Conservation (phyloP, 2,113 vertebrate species). For the Thomomys bottae region DNA sequence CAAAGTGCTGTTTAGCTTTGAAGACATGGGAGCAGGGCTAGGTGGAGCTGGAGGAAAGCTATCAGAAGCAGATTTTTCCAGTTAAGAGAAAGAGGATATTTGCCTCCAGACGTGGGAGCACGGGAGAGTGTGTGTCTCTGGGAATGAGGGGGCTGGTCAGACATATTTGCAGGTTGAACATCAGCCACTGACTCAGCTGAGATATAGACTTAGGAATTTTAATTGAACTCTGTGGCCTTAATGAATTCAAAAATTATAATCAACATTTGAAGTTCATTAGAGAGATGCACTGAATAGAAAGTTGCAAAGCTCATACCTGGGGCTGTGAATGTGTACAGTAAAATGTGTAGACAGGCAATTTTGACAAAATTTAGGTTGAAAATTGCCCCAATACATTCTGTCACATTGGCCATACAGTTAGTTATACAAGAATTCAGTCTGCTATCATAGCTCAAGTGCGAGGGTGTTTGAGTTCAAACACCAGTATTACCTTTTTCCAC, state of each 20-base stretch:
- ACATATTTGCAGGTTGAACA: background rate
- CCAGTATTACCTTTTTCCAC: too few relatives aligned
- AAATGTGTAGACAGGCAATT: slow-evolving; percentile 41
- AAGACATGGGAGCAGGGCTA: slow-evolving; percentile 9
- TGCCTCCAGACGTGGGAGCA: too few relatives aligned
- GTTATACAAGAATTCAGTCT: background rate
- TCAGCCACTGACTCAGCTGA: background rate
- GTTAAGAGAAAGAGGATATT: background rate
- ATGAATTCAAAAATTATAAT: too few relatives aligned
- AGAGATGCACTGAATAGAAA: background rate
- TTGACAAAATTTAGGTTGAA: background rate
- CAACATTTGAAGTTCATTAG: slow-evolving; percentile 40
- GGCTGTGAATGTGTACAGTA: background rate
- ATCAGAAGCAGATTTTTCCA: slow-evolving; percentile 22
- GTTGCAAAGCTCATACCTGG: slow-evolving; percentile 26
- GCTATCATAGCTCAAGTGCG: background rate
- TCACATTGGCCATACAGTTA: background rate
- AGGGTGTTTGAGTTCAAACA: too few relatives aligned
- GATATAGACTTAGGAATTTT: background rate
- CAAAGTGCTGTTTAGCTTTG: slow-evolving; percentile 27
- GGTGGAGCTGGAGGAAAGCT: background rate
- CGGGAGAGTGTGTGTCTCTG: background rate
- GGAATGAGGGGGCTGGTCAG: background rate
- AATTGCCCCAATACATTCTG: background rate
- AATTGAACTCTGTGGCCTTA: too few relatives aligned